Evolutionary conservation across 2,113 vertebrate genomes (phyloP), one percentile per base, ranked within the genome.

Genomic region (Myxocyprinus asiaticus): DNA sequence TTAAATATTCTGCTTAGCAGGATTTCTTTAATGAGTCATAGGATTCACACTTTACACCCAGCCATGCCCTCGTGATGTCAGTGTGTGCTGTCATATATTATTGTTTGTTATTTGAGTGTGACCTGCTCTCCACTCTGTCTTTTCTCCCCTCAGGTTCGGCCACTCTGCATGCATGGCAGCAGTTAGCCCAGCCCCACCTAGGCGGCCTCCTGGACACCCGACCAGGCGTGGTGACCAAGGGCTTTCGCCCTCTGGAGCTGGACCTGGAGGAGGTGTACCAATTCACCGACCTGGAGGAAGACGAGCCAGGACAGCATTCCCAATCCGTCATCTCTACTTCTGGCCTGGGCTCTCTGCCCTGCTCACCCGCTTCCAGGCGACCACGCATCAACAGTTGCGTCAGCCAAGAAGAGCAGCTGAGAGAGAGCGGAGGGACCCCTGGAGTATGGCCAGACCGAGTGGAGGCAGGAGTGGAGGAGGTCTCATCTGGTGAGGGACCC

Each of bases 101-200:
- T 69, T 48, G 6, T 67, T 53, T 43, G n/a, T n/a, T n/a, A n/a
- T n/a, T n/a, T n/a, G n/a, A n/a, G n/a, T n/a, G n/a, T n/a, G 22
- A 53, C 70, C 58, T 78, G 22, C 22, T 33, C 59, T 67, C 10
- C 70, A 5, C 33, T 66, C 17, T 76, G 12, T 11, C 4, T 11
- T 4, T 43, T 6, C 9, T 14, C 33, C 11, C 14, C 4, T 4
- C 89, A 99, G 98, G 98, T 85, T 99, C 97, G 55, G 97, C 94
- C 79, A 99, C 98, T n/a, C 94, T 98, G 78, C 97, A 98, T 83
- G 97, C 98, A 9, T 99, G 98, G 97, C 98, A 99, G 90, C 98
- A 97, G 92, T 80, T 99, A 89, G 98, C 98, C 79, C 97, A 99
- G 86, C 97, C 98, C 84, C 95, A 99, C 89, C 93, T 99, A 22